These are phyloP conservation scores for Imbricaverruca yamaguchii DNA, from an alignment of 2,888 invertebrate genomes.

Conservation along the genomic window DNA sequence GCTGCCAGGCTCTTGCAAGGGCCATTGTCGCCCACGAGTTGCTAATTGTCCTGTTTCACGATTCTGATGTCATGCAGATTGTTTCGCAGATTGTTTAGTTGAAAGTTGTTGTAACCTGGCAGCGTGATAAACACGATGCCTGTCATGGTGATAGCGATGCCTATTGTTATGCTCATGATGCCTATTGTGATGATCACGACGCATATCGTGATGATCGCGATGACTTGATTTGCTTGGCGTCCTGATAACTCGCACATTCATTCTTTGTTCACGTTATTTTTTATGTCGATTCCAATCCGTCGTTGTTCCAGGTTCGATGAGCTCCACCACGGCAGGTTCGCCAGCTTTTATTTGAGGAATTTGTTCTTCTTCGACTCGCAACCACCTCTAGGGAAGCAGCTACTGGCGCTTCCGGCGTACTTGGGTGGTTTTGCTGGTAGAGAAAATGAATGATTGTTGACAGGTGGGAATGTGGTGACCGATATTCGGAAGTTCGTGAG, in stretches of 20 bases:
- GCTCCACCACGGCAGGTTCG: conserved; percentile 89
- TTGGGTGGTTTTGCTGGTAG: conserved; percentile 43
- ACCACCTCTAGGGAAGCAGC: conserved; percentile 87
- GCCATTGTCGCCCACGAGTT: not conserved
- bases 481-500: no score
- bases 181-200: not conserved
- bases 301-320: conserved; percentile 76
- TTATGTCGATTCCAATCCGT: conserved; percentile 32
- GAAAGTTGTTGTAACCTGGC: no score
- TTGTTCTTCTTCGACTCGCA: conserved; percentile 93
- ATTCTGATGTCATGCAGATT: no score
- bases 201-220: not conserved
- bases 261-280: not conserved
- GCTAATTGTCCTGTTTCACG: no score
- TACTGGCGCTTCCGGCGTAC: conserved; percentile 67
- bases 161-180: not conserved
- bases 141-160: not conserved
- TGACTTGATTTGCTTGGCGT: not conserved
- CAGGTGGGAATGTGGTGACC: no score
- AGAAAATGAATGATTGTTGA: no score
- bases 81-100: no score
- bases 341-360: conserved; percentile 78
- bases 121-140: not conserved
- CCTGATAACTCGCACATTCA: conserved; percentile 18
- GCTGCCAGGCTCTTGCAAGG: not conserved